These are phyloP conservation scores for Ambastaia sidthimunki DNA, from an alignment of 2,797 vertebrate genomes.

Conservation along the genomic window DNA sequence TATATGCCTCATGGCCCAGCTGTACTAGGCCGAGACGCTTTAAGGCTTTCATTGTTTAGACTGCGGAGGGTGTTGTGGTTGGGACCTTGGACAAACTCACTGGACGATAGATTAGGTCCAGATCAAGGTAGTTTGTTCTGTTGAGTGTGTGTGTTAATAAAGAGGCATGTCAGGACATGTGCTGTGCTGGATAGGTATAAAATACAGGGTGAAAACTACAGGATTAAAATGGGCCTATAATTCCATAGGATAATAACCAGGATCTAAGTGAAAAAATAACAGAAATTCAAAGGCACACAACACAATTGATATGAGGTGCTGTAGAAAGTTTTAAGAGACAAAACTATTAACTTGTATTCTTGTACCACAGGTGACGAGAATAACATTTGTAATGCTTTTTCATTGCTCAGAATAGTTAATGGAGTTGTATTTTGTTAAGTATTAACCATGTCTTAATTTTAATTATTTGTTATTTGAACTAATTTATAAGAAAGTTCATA, in stretches of 20 bases:
- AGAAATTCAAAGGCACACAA: not conserved
- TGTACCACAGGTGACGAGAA: no score
- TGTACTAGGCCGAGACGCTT: slow-evolving; percentile 26
- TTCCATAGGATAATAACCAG: not conserved
- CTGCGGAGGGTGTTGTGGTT: slow-evolving; percentile 39
- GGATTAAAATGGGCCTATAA: not conserved
- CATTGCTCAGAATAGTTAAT: no score
- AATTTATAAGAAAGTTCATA: no score
- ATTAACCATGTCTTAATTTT: no score
- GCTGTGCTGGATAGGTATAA: slow-evolving; percentile 27
- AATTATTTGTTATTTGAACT: no score
- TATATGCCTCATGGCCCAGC: slow-evolving; percentile 38
- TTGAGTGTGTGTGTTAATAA: slow-evolving; percentile 14
- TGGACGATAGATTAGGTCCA: slow-evolving; percentile 48
- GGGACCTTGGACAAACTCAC: slow-evolving; percentile 63
- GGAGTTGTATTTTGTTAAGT: no score
- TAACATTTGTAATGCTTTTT: no score
- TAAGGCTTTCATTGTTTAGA: slow-evolving; percentile 58
- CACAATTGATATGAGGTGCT: not conserved
- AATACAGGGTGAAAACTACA: not conserved
- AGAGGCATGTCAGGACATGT: slow-evolving; percentile 53
- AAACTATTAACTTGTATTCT: no score
- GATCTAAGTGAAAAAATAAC: not conserved
- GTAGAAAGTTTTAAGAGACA: no score
- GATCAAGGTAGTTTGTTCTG: slow-evolving; percentile 29